These are phyloP conservation scores for Merluccius polli DNA, from an alignment of 2,797 vertebrate species.

Conservation along the genomic window DNA sequence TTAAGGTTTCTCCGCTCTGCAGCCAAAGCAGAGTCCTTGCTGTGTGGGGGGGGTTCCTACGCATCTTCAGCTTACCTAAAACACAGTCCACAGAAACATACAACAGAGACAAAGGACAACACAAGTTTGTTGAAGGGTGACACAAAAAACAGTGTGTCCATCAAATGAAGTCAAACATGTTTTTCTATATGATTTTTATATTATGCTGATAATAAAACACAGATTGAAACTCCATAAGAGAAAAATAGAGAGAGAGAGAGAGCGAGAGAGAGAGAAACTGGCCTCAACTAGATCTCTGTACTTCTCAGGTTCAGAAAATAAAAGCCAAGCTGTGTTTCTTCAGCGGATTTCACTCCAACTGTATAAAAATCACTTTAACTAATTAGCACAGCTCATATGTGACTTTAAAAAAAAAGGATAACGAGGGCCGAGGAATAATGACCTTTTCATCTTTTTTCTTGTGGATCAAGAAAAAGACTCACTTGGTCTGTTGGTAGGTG, in stretches of 20 bases:
- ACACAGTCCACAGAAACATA: constrained; percentile 23
- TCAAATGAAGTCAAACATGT: not conserved
- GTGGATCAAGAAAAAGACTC: no score
- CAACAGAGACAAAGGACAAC: not conserved
- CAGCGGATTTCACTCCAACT: no score
- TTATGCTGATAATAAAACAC: not conserved
- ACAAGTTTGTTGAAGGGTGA: not conserved
- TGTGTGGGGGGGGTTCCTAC: constrained; percentile 43
- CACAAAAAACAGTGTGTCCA: not conserved
- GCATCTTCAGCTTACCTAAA: constrained; percentile 84
- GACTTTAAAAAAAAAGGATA: no score
- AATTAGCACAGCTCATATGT: no score
- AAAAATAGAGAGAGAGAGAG: not conserved
- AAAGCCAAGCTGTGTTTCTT: no score
- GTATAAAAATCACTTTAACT: no score
- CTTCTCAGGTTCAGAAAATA: no score
- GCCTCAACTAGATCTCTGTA: not conserved
- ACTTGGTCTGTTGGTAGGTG: constrained; percentile 96
- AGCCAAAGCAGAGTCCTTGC: constrained; percentile 78
- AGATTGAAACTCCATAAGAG: not conserved
- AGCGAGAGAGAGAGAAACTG: no score
- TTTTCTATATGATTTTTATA: not conserved
- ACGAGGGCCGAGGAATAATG: no score
- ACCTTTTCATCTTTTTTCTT: no score
- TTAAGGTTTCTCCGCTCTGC: constrained; percentile 31